A percentile compares a stretch with the other conserved stretches of the same genome.
phyloP scores from a whole-genome alignment of 2,888 invertebrate genomes.

The Cerastis rubricosa region DNA sequence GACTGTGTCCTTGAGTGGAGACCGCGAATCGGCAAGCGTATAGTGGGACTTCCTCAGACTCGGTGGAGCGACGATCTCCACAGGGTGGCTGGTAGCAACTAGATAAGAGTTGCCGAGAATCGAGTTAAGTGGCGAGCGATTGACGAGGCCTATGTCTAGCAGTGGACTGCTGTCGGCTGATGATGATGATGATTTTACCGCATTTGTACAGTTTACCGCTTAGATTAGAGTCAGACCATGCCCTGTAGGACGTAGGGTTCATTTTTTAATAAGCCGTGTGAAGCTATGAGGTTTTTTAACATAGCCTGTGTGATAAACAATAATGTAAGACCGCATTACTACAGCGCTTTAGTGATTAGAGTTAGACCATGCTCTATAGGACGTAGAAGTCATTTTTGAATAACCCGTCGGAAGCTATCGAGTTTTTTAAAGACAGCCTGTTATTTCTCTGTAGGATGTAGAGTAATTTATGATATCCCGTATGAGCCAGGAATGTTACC shows the following conservation, averaged over 20 bases:
- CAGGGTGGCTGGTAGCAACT: too few relatives aligned
- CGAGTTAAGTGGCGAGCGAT: too few relatives aligned
- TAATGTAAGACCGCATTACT: constrained; percentile 71
- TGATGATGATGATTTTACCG: too few relatives aligned
- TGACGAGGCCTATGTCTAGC: too few relatives aligned
- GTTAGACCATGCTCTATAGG: constrained; percentile 13
- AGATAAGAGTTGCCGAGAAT: too few relatives aligned
- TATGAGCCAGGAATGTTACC: background rate
- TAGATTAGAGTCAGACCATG: constrained; percentile 19
- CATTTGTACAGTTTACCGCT: constrained; percentile 34
- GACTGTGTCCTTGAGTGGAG: too few relatives aligned
- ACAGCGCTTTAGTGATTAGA: constrained; percentile 26
- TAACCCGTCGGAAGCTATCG: background rate
- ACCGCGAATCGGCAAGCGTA: too few relatives aligned
- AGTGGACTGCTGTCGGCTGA: too few relatives aligned
- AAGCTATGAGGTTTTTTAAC: background rate
- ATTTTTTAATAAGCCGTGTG: background rate
- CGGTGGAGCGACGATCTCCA: too few relatives aligned
- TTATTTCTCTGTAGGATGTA: background rate
- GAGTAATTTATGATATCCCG: background rate
- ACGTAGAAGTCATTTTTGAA: background rate
- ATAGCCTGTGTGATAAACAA: constrained; percentile 65
- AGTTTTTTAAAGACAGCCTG: background rate
- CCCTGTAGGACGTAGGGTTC: background rate
- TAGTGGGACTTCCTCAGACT: too few relatives aligned